These are phyloP conservation scores for Drosophila virilis DNA, from an alignment of 1,140 invertebrate species.

Conservation along the genomic window DNA sequence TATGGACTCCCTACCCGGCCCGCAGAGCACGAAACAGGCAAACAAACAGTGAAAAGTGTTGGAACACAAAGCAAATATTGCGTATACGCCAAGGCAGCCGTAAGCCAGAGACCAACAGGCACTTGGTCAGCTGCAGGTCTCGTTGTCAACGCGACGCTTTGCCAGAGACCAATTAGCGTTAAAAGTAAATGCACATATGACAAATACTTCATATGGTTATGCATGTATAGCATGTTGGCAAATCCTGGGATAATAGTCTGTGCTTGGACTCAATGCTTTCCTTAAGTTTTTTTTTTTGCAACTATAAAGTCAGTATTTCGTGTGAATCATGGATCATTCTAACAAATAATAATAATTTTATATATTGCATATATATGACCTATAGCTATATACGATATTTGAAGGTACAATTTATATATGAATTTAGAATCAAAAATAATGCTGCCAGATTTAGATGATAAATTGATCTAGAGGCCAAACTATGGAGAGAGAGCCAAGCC, in stretches of 20 bases:
- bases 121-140: conserved; percentile 43
- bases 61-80: conserved; percentile 67
- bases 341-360: too few species aligned
- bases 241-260: background rate
- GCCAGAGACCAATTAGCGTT: conserved; percentile 68
- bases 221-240: background rate
- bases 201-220: conserved; percentile 25
- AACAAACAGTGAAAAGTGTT: conserved; percentile 27
- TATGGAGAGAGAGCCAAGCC: too few species aligned
- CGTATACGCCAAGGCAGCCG: conserved; percentile 65
- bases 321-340: too few species aligned
- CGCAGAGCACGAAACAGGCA: background rate
- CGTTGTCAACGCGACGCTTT: conserved; percentile 68
- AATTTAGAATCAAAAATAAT: too few species aligned
- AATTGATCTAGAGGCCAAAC: too few species aligned
- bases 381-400: too few species aligned
- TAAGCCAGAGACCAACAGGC: conserved; percentile 27
- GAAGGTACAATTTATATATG: too few species aligned
- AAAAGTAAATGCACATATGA: conserved; percentile 26
- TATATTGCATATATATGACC: too few species aligned
- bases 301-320: too few species aligned
- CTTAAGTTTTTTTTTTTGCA: too few species aligned
- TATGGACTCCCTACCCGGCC: conserved; percentile 50
- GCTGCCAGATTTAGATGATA: too few species aligned
- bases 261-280: background rate